phyloP scores from a whole-genome alignment of 2,113 vertebrate species.

The Cyprinodon brontotheroides region DNA sequence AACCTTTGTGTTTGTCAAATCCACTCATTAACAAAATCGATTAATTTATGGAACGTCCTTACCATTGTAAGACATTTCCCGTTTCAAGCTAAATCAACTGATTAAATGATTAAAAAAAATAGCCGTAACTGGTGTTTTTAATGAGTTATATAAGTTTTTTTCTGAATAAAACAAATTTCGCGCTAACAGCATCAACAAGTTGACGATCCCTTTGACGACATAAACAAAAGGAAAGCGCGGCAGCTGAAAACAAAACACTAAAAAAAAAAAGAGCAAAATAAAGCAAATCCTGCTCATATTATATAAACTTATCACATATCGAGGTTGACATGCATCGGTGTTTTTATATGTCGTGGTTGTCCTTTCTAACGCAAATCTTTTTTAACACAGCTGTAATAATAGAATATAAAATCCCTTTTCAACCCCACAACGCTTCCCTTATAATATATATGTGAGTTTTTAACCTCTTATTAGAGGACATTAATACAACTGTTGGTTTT shows the following conservation, averaged over 20 bases:
- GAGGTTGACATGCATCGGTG: neutral
- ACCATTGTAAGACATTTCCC: neutral
- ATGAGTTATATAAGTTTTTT: neutral
- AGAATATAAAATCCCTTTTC: too few species aligned
- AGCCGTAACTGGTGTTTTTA: too few species aligned
- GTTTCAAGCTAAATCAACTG: neutral
- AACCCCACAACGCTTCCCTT: neutral
- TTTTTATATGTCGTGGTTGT: neutral
- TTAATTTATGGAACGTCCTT: neutral
- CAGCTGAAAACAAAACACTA: neutral
- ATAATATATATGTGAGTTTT: neutral
- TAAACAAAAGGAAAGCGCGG: slow-evolving; percentile 5
- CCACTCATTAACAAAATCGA: too few species aligned
- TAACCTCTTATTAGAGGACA: too few species aligned
- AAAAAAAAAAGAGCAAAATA: neutral
- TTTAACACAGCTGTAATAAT: too few species aligned
- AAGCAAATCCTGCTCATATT: neutral
- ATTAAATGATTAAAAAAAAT: too few species aligned
- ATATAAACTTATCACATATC: neutral
- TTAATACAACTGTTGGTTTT: neutral
- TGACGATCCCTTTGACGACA: neutral
- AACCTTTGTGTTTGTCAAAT: neutral
- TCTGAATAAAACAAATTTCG: neutral
- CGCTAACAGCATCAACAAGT: neutral
- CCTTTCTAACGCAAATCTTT: neutral